Evolutionary conservation across 2,888 invertebrate genomes (phyloP).

Genomic region (Aspidiotus destructor): DNA sequence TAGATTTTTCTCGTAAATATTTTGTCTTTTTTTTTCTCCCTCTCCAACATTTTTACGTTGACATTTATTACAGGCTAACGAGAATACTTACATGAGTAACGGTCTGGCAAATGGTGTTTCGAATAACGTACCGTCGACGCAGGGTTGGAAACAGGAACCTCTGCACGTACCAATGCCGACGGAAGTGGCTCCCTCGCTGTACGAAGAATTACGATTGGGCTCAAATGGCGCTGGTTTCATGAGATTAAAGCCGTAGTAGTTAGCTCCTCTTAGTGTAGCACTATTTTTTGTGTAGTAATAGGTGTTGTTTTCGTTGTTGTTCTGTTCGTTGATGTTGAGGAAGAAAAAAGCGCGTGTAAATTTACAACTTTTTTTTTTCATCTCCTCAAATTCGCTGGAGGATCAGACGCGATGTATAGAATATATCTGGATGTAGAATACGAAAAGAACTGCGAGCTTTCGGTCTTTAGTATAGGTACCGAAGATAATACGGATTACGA

Average conservation of each 20-base stretch:
- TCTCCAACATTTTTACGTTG: neutral
- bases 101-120: constrained; percentile 27
- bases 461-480: too few relatives aligned
- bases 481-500: too few relatives aligned
- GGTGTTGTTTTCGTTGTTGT: neutral
- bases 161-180: constrained; percentile 49
- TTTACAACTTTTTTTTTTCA: neutral
- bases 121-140: constrained; percentile 34
- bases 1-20: too few relatives aligned
- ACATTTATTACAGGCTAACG: constrained; percentile 9
- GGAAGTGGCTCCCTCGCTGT: constrained; percentile 67
- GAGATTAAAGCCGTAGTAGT: constrained; percentile 56
- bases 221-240: constrained; percentile 73
- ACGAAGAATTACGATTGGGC: constrained; percentile 70
- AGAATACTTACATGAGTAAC: constrained; percentile 29
- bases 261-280: neutral
- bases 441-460: too few relatives aligned
- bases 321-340: too few relatives aligned
- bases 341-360: neutral
- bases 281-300: neutral
- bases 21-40: neutral
- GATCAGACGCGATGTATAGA: neutral
- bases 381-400: neutral
- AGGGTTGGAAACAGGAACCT: constrained; percentile 60
- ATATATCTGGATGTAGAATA: too few relatives aligned